phyloP scores from a whole-genome alignment of 2,888 invertebrate genomes.

The Eupsilia transversa region DNA sequence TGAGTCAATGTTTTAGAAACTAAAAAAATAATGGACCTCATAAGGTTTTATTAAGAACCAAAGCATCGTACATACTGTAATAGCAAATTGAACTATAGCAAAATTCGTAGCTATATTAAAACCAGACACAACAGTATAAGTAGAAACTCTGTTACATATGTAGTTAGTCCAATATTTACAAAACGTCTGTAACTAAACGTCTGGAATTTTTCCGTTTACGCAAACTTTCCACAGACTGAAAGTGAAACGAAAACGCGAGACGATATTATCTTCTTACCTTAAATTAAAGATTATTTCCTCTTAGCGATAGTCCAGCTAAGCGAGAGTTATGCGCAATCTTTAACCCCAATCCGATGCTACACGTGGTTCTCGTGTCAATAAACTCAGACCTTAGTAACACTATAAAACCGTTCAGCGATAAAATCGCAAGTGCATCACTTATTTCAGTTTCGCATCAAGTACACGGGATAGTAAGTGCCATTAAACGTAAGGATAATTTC shows the following conservation, averaged over 20 bases:
- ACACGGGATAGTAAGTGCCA: background rate
- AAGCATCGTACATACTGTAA: background rate
- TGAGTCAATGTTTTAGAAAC: background rate
- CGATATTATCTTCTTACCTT: background rate
- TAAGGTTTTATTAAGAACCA: background rate
- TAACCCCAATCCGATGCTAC: constrained; percentile 27
- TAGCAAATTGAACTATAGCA: background rate
- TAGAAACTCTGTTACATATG: constrained; percentile 7
- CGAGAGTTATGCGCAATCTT: constrained; percentile 24
- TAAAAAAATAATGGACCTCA: background rate
- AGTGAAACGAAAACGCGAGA: constrained; percentile 18
- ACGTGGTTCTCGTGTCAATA: constrained; percentile 39
- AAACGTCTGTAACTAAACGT: constrained; percentile 22
- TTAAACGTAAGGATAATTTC: background rate
- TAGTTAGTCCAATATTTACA: constrained; percentile 30
- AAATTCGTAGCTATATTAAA: background rate
- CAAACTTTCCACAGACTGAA: constrained; percentile 28
- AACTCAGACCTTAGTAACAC: constrained; percentile 13
- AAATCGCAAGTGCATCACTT: constrained; percentile 36
- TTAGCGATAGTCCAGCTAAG: background rate
- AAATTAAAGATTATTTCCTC: constrained; percentile 31
- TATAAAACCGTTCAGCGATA: constrained; percentile 32
- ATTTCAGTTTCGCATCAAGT: background rate
- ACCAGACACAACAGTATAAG: constrained; percentile 6
- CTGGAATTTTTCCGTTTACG: constrained; percentile 37